These are phyloP conservation scores for Julus scandinavius DNA, from an alignment of 2,888 invertebrate species.

Conservation along the genomic window DNA sequence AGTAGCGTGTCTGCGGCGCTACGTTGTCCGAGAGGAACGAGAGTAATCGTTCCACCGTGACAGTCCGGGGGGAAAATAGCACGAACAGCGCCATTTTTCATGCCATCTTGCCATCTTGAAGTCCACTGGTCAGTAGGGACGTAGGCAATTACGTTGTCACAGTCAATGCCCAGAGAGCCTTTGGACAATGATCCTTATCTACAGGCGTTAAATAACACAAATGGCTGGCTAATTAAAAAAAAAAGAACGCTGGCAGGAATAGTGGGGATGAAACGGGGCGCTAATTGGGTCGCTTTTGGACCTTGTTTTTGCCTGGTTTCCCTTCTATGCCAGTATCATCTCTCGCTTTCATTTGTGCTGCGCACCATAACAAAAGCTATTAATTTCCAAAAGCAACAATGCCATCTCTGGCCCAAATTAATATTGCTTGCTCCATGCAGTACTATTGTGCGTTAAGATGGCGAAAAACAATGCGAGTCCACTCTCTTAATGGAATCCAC, in stretches of 20 bases:
- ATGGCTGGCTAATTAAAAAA: constrained; percentile 33
- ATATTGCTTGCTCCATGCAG: neutral
- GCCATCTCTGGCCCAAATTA: neutral
- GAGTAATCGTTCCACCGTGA: neutral
- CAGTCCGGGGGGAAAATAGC: neutral
- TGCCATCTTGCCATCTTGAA: neutral
- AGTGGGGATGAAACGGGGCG: neutral
- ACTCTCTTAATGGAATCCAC: no score
- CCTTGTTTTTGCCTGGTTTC: neutral
- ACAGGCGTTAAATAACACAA: constrained; percentile 39
- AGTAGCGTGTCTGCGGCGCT: neutral
- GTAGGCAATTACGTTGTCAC: neutral
- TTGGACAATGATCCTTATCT: constrained; percentile 5
- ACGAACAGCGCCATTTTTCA: neutral
- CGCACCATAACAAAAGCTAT: constrained; percentile 49
- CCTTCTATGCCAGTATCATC: no score
- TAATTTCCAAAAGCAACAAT: constrained; percentile 28
- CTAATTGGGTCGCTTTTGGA: neutral
- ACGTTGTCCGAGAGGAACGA: constrained; percentile 7
- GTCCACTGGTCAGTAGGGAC: neutral
- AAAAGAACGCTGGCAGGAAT: neutral
- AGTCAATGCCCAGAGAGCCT: neutral
- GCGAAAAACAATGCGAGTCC: no score
- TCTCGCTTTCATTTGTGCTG: neutral
- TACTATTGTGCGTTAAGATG: no score